These are phyloP conservation scores for Hypothenemus hampei DNA, from an alignment of 1,140 invertebrate species.

Conservation along the genomic window DNA sequence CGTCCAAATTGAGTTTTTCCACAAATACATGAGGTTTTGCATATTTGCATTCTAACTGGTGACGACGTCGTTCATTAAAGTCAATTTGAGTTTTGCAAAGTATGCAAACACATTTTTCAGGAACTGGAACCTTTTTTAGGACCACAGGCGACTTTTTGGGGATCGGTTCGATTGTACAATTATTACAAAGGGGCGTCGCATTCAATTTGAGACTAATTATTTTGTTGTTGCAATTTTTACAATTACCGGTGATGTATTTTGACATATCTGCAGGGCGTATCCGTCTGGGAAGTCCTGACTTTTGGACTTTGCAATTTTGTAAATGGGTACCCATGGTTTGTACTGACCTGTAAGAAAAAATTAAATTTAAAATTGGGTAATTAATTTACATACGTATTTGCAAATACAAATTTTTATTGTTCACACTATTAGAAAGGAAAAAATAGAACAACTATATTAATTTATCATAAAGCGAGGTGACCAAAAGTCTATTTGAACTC, in stretches of 20 bases:
- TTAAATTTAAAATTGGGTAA: background rate
- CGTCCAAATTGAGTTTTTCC: slow-evolving; percentile 14
- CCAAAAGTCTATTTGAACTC: too few species aligned
- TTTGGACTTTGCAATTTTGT: slow-evolving; percentile 14
- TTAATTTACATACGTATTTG: too few species aligned
- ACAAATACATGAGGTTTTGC: slow-evolving; percentile 24
- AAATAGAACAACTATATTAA: too few species aligned
- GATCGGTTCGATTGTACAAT: slow-evolving; percentile 12
- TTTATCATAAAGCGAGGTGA: too few species aligned
- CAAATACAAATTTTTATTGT: too few species aligned
- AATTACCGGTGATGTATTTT: slow-evolving; percentile 21
- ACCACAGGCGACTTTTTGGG: background rate
- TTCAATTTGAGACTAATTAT: slow-evolving; percentile 22
- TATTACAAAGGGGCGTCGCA: slow-evolving; percentile 14
- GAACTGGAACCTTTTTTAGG: background rate
- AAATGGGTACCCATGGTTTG: slow-evolving; percentile 34
- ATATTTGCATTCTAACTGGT: slow-evolving; percentile 30
- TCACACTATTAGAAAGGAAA: too few species aligned
- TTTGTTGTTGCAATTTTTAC: slow-evolving; percentile 22
- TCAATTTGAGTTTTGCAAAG: slow-evolving; percentile 31
- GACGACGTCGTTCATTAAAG: slow-evolving; percentile 13
- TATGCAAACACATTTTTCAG: slow-evolving; percentile 27
- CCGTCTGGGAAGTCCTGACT: background rate
- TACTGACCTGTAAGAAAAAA: slow-evolving; percentile 25
- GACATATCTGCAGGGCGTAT: background rate